Evolutionary conservation across 2,797 vertebrate species (phyloP), one percentile per base, ranked within the genome.

Genomic region (Masticophis lateralis): DNA sequence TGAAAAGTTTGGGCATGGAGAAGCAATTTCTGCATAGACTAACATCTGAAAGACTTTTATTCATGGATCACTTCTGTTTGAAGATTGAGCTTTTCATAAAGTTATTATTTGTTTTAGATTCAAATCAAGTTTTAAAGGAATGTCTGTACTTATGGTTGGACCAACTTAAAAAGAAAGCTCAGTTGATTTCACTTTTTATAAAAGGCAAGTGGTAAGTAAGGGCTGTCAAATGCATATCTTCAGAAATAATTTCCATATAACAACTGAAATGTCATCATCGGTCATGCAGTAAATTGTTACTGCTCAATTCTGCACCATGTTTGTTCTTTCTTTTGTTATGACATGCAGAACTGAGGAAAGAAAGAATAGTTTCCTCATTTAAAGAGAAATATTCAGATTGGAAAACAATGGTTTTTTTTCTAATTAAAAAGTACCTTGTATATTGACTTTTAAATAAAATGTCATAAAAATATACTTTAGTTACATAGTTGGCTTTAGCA

Each of bases 401-500:
- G 43, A 51, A 43, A 92, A 59, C 79, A 86, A 63, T n/a, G 11
- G 0, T 4, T 9, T 74, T 32, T 69, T 90, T 18, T 37, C 57
- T 92, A 79, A 20, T 20, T 18, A 55, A 61, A 90, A 89, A 88
- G 18, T 59, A 86, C 88, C 32, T 92, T 89, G 87, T 91, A 14
- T 88, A 61, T 55, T 90, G 92, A 63, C 13, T 8, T 13, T 1
- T 89, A 92, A 95, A 91, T 60, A 86, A 0, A 0, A 92, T 92
- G 37, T 51, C 43, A 89, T 87, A 92, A 95, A 94, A 95, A 94
- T 90, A 92, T 92, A 90, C 0, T 0, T 92, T 95, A 93, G 94
- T 94, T 93, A 92, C 56, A 88, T 92, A 94, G 95, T 91, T 94
- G 89, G 0, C 63, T 96, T 96, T 93, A 93, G 56, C 12, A 14